Percentiles rank a stretch among this genome's conserved stretches.
Evolutionary conservation across 2,797 vertebrate species (phyloP).

Genomic region (Microctenopoma steveboyesi): DNA sequence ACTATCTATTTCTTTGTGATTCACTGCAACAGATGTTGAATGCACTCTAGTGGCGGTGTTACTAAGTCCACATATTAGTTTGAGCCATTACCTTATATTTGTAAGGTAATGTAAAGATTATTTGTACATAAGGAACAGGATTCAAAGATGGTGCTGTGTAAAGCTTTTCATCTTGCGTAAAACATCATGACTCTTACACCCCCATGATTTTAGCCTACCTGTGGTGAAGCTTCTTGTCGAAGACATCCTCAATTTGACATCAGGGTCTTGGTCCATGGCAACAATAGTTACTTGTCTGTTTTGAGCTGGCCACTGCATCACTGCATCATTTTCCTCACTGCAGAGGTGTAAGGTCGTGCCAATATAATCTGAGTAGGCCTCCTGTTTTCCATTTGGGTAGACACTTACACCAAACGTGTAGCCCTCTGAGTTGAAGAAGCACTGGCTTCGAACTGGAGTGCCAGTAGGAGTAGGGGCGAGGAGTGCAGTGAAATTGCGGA

Average conservation of each 20-base stretch:
- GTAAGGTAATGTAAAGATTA: no score
- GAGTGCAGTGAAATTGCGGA: constrained; percentile 82
- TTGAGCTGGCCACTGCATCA: constrained; percentile 89
- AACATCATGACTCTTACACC: background rate
- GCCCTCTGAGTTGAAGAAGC: constrained; percentile 88
- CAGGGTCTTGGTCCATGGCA: constrained; percentile 87
- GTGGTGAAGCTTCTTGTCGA: constrained; percentile 88
- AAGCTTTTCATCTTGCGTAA: background rate
- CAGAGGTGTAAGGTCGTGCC: constrained; percentile 85
- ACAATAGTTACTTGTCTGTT: constrained; percentile 86
- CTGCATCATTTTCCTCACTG: constrained; percentile 89
- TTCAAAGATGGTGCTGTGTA: no score
- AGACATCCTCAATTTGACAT: constrained; percentile 88
- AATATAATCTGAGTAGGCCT: constrained; percentile 47
- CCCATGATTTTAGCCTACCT: constrained; percentile 32
- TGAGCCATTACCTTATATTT: no score
- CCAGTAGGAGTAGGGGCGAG: constrained; percentile 48
- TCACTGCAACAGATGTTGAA: no score
- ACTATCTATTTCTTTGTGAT: no score
- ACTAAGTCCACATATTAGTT: background rate
- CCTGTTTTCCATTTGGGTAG: constrained; percentile 71
- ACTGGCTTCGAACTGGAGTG: constrained; percentile 41
- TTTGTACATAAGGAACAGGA: no score
- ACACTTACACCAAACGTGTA: constrained; percentile 86
- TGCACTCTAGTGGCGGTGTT: background rate